These are phyloP conservation scores for Synanthedon myopaeformis DNA, from an alignment of 2,888 invertebrate species.

Conservation along the genomic window DNA sequence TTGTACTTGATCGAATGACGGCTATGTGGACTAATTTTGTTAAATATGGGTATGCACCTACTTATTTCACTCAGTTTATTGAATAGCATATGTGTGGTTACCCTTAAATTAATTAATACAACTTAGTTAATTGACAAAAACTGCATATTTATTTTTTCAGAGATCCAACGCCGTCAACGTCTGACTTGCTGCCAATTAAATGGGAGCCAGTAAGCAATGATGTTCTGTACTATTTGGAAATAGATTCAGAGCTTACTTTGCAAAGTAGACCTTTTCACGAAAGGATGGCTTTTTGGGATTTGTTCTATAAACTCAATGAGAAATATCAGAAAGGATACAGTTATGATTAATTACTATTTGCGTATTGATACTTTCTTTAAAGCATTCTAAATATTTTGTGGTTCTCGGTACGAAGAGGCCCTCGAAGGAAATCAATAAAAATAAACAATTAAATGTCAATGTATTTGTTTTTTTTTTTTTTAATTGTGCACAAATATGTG, in stretches of 20 bases:
- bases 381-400: no score
- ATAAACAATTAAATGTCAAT: no score
- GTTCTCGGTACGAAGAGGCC: no score
- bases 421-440: no score
- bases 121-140: not conserved
- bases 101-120: not conserved
- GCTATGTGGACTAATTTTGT: conserved; percentile 12
- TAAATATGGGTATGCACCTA: conserved; percentile 9
- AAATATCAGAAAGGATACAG: not conserved
- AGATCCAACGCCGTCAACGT: conserved; percentile 7
- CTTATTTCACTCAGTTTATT: not conserved
- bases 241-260: conserved; percentile 9
- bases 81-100: not conserved
- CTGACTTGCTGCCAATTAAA: conserved; percentile 4
- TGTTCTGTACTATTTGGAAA: conserved; percentile 8
- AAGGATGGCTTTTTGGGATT: conserved; percentile 20
- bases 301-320: conserved; percentile 6
- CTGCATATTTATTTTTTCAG: conserved; percentile 4
- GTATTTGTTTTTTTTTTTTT: no score
- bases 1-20: conserved; percentile 10
- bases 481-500: no score
- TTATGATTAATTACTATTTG: not conserved
- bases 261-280: conserved; percentile 13
- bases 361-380: no score
- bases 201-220: conserved; percentile 6